Conservation (phyloP, 2,113 vertebrate species). For the Ictalurus furcatus region DNA sequence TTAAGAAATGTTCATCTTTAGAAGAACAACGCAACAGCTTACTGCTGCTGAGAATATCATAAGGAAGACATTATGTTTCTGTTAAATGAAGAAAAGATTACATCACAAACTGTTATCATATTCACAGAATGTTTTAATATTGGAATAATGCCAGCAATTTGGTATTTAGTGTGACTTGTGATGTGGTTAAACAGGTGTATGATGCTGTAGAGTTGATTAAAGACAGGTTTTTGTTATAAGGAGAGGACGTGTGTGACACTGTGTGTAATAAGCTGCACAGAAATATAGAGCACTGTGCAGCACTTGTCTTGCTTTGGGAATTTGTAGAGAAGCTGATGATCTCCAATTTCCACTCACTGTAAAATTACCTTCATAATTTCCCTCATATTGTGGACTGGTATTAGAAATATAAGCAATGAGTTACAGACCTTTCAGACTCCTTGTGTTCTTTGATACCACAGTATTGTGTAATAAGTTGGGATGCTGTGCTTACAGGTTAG, state of each 20-base stretch:
- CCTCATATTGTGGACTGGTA: background rate
- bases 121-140: background rate
- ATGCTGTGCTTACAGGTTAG: conserved; percentile 43
- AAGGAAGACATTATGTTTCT: background rate
- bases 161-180: background rate
- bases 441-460: conserved; percentile 44
- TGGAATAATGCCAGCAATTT: background rate
- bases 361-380: conserved; percentile 38
- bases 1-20: background rate
- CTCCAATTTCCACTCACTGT: conserved; percentile 58
- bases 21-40: background rate
- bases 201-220: background rate
- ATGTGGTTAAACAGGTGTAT: conserved; percentile 36
- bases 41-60: background rate
- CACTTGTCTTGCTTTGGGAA: background rate
- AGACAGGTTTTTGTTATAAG: conserved; percentile 35
- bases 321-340: conserved; percentile 46
- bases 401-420: conserved; percentile 41
- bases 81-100: background rate
- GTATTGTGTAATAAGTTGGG: conserved; percentile 12
- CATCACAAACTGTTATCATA: background rate
- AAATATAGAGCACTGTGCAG: conserved; percentile 58
- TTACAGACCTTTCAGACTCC: conserved; percentile 6
- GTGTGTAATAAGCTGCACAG: conserved; percentile 59
- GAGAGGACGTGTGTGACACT: background rate